These are phyloP conservation scores for Littorina saxatilis DNA, from an alignment of 1,140 invertebrate species.

Conservation along the genomic window DNA sequence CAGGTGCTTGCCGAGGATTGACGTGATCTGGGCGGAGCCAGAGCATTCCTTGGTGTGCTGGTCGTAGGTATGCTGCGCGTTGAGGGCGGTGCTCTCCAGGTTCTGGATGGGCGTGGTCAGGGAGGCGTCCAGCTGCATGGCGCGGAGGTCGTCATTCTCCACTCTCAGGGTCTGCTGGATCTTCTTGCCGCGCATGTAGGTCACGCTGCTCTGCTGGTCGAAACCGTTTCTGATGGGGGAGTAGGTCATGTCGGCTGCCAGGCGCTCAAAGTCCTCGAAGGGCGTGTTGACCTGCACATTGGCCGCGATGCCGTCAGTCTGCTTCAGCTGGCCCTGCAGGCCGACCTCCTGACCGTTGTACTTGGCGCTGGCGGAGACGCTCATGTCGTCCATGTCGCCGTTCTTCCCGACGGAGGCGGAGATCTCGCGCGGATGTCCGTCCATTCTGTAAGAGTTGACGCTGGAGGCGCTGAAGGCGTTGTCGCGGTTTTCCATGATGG, in stretches of 20 bases:
- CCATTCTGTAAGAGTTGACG: slow-evolving; percentile 21
- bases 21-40: neutral
- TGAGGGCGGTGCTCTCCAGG: neutral
- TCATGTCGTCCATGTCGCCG: neutral
- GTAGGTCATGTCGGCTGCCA: neutral
- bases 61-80: neutral
- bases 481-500: neutral
- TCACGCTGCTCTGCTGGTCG: neutral
- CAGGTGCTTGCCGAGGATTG: neutral
- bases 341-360: slow-evolving; percentile 3
- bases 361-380: neutral
- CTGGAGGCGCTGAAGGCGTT: neutral
- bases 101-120: slow-evolving; percentile 12
- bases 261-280: slow-evolving; percentile 16
- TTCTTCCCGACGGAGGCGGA: neutral
- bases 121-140: neutral
- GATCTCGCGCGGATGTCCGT: neutral
- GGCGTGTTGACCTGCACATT: slow-evolving; percentile 40
- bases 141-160: neutral
- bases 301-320: too few species aligned
- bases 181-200: slow-evolving; percentile 17
- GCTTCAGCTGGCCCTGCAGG: neutral
- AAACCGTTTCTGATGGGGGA: neutral
- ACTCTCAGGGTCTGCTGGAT: neutral
- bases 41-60: neutral